Conservation (phyloP, 1,140 invertebrate species). For the Drosophila obscura region DNA sequence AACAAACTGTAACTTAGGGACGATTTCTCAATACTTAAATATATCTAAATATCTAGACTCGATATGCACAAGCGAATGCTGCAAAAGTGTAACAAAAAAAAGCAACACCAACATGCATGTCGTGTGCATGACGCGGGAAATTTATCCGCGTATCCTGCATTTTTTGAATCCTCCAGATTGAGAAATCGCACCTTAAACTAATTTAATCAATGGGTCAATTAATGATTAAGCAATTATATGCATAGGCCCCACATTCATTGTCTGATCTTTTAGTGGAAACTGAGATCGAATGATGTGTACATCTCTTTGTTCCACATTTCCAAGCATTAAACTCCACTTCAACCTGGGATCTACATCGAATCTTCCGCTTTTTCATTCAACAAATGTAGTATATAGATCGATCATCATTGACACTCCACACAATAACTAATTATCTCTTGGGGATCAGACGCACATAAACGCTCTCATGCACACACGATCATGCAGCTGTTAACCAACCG, state of each 20-base stretch:
- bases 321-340: constrained; percentile 6
- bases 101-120: too few relatives aligned
- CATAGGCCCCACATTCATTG: neutral
- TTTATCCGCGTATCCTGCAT: too few relatives aligned
- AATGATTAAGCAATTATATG: constrained; percentile 8
- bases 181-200: constrained; percentile 18
- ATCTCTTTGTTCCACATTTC: neutral
- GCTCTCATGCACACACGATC: constrained; percentile 12
- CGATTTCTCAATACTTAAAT: too few relatives aligned
- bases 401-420: constrained; percentile 6
- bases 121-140: too few relatives aligned
- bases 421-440: constrained; percentile 21
- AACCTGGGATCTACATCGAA: constrained; percentile 25
- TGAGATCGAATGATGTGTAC: constrained; percentile 11
- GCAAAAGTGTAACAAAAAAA: too few relatives aligned
- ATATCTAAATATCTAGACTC: too few relatives aligned
- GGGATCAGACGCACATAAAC: constrained; percentile 10
- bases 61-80: too few relatives aligned
- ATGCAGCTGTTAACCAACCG: constrained; percentile 8
- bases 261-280: neutral
- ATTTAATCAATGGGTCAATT: constrained; percentile 41
- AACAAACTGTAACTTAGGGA: constrained; percentile 20
- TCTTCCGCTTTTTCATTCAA: constrained; percentile 33
- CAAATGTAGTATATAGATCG: constrained; percentile 17
- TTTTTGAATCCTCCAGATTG: too few relatives aligned